Percentiles rank a stretch among this genome's conserved stretches.
Evolutionary conservation across 2,888 invertebrate species (phyloP).

Genomic region (Meteorus colon): DNA sequence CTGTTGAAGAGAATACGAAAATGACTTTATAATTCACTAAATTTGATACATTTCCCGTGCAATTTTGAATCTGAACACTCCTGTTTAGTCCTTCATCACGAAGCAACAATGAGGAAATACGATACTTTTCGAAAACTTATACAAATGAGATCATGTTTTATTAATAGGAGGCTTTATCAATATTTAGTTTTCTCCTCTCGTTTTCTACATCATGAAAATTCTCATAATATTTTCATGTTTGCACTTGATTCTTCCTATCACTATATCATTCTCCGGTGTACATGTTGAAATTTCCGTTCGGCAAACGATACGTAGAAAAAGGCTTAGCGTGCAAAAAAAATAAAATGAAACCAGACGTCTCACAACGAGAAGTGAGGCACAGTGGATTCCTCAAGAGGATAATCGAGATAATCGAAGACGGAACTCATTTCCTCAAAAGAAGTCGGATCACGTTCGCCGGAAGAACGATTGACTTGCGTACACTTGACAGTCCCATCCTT

Average conservation of each 20-base stretch:
- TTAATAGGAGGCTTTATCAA: too few species aligned
- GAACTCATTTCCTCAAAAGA: conserved; percentile 41
- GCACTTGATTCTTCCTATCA: neutral
- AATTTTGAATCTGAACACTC: too few species aligned
- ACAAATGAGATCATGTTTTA: too few species aligned
- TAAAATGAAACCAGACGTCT: conserved; percentile 32
- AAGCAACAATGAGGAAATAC: too few species aligned
- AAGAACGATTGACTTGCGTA: conserved; percentile 47
- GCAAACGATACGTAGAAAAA: neutral
- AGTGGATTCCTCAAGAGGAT: conserved; percentile 43
- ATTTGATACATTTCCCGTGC: too few species aligned
- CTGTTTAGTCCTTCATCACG: too few species aligned
- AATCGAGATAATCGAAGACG: conserved; percentile 44
- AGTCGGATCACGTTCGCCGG: conserved; percentile 51
- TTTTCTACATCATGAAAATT: neutral
- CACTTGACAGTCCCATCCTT: conserved; percentile 49
- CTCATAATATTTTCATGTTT: neutral
- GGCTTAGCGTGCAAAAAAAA: neutral
- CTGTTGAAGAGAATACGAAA: too few species aligned
- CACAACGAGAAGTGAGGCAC: conserved; percentile 13
- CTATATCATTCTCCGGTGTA: neutral
- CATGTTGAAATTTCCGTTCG: neutral
- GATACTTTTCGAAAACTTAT: too few species aligned
- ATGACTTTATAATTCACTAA: too few species aligned
- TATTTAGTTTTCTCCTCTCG: neutral